Percentiles rank a stretch among this genome's conserved stretches.
phyloP scores from a whole-genome alignment of 2,113 vertebrate genomes.

The Ovibos moschatus region DNA sequence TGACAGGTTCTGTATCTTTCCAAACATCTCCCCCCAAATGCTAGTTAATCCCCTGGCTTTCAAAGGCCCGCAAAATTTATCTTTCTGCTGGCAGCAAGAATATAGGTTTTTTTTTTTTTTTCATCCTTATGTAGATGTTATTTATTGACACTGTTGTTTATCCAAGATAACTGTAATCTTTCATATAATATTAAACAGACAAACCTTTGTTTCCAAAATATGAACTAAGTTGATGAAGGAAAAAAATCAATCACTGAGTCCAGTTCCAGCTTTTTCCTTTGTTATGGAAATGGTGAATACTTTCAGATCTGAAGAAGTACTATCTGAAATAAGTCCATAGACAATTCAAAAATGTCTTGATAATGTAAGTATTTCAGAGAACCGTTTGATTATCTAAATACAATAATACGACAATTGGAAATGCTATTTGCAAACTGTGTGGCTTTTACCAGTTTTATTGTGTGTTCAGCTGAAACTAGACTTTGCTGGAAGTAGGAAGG shows the following conservation, averaged over 20 bases:
- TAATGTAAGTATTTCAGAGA: constrained; percentile 1
- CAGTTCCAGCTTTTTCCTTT: neutral
- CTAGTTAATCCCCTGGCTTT: constrained; percentile 53
- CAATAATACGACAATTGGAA: neutral
- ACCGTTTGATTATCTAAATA: neutral
- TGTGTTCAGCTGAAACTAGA: neutral
- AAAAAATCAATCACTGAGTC: neutral
- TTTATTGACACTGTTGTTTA: constrained; percentile 59
- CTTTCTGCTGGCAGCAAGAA: constrained; percentile 23
- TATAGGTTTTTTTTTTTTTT: neutral
- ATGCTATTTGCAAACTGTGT: neutral
- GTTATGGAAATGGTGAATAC: neutral
- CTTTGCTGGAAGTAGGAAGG: neutral
- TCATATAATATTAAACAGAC: constrained; percentile 41
- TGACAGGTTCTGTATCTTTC: constrained; percentile 53
- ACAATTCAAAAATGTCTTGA: neutral
- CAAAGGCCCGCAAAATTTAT: constrained; percentile 40
- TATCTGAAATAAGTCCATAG: neutral
- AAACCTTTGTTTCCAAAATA: constrained; percentile 13
- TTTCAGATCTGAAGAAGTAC: constrained; percentile 18
- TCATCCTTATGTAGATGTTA: neutral
- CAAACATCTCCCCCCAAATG: neutral
- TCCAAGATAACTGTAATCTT: constrained; percentile 46
- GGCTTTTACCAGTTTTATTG: neutral
- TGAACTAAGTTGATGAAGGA: constrained; percentile 25